Base-by-base conservation (phyloP, 2,113 vertebrate species). In the Pseudorectes ferrugineus region DNA sequence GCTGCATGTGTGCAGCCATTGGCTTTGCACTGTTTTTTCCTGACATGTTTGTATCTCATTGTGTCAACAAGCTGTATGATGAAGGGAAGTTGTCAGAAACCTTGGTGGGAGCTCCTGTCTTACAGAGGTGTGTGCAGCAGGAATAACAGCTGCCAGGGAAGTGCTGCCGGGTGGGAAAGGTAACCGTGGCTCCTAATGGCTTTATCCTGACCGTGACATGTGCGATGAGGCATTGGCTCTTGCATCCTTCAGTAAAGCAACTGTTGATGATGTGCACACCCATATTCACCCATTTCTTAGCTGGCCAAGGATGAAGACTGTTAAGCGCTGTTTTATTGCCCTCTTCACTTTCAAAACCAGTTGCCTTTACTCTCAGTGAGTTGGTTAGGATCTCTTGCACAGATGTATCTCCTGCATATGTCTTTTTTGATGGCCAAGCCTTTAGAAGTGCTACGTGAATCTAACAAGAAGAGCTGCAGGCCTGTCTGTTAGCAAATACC, bases 121-220 rank as follows among this genome's bases (percentile, higher is more conserved):
- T 38, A 13, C 0, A 0, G 46, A 43, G 72, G 23, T 6, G 3
- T 2, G 4, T 3, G 5, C 38, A 61, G 46, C 45, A 38, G 57
- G 33, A 73, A 20, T 12, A 68, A 26, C 40, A 85, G 35, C 31
- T 68, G 22, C 24, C 2, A 3, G 43, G 57, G 55, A 79, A 54
- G 58, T 35, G 45, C 58, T 46, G 42, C 79, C 80, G 66, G 25
- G 25, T 43, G 36, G 29, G 40, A 61, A 54, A 43, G 55, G 67
- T 45, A 9, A 6, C 0, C 3, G 35, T 57, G 66, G 35, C 29
- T 81, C 48, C 38, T 58, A 2, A 49, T 46, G 55, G 52, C 51
- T 84, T 80, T 77, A 11, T 38, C 14, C 35, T 49, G 76, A 26
- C 57, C 7, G 0, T 42, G 58, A 4, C 33, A 12, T 0, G 0